A percentile compares a stretch with the other conserved stretches of the same genome.
Conservation (phyloP, 2,888 invertebrate genomes). For the Hyles lineata region DNA sequence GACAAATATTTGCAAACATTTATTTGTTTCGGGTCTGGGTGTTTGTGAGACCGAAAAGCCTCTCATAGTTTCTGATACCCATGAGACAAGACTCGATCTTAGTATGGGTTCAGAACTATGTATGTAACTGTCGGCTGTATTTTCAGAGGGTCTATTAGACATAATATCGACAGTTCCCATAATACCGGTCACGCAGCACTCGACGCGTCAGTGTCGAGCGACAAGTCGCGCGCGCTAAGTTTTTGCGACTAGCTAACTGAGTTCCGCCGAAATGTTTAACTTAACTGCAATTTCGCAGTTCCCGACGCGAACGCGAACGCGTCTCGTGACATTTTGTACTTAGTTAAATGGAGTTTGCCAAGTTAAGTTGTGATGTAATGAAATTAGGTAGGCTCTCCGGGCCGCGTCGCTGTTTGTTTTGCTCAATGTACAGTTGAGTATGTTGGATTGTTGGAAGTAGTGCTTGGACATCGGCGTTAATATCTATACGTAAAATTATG, state of each 20-base stretch:
- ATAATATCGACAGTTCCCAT: neutral
- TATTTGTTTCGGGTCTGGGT: too few relatives aligned
- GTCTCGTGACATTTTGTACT: slow-evolving; percentile 45
- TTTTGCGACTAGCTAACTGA: slow-evolving; percentile 71
- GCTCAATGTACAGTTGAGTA: neutral
- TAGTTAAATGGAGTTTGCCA: slow-evolving; percentile 53
- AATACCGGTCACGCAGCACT: slow-evolving; percentile 31
- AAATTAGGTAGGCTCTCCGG: slow-evolving; percentile 40
- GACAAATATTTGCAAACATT: too few relatives aligned
- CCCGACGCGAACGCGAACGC: slow-evolving; percentile 47
- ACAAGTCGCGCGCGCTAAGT: slow-evolving; percentile 52
- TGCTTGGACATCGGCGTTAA: too few relatives aligned
- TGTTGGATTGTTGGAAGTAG: neutral
- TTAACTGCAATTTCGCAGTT: slow-evolving; percentile 63
- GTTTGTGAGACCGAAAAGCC: too few relatives aligned
- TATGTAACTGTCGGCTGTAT: too few relatives aligned
- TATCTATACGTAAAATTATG: too few relatives aligned
- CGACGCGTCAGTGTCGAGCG: slow-evolving; percentile 22
- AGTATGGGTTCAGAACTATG: too few relatives aligned
- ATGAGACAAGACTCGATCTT: too few relatives aligned
- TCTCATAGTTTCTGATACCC: too few relatives aligned
- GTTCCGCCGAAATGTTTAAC: slow-evolving; percentile 58
- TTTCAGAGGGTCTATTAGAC: neutral
- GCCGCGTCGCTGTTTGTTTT: slow-evolving; percentile 3
- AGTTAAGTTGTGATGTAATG: slow-evolving; percentile 46